These are phyloP conservation scores for Podocnemis expansa DNA, from an alignment of 2,113 vertebrate species.

Conservation along the genomic window DNA sequence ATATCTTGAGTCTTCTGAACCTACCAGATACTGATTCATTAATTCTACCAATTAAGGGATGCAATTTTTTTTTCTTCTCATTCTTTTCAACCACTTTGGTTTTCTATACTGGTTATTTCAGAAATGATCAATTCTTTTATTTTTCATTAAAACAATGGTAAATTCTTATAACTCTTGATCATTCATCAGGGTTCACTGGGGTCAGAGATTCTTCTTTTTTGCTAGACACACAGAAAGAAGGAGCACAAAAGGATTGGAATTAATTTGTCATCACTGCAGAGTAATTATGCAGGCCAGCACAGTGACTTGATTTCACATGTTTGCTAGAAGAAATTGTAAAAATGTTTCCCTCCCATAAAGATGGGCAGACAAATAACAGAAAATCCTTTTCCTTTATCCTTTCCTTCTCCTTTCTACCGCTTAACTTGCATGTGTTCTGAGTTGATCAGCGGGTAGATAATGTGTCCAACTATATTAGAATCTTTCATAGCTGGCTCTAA, in stretches of 20 bases:
- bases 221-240: fast-evolving
- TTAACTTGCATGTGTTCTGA: background rate
- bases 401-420: background rate
- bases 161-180: background rate
- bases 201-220: background rate
- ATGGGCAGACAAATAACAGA: background rate
- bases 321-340: background rate
- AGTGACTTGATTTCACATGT: background rate
- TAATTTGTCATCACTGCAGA: background rate
- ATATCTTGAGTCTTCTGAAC: background rate
- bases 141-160: background rate
- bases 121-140: background rate
- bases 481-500: too few species aligned
- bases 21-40: background rate
- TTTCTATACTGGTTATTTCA: background rate
- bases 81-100: background rate
- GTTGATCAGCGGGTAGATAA: background rate
- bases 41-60: background rate
- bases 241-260: background rate
- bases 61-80: background rate
- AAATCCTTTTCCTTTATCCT: background rate
- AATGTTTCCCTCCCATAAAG: background rate
- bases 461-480: background rate
- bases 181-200: background rate
- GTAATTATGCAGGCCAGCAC: background rate